Percentiles rank a stretch among this genome's conserved stretches.
These are phyloP conservation scores for Mnemiopsis leidyi DNA, from an alignment of 37 sponge, comb jelly and placozoan genomes.

Conservation along the genomic window DNA sequence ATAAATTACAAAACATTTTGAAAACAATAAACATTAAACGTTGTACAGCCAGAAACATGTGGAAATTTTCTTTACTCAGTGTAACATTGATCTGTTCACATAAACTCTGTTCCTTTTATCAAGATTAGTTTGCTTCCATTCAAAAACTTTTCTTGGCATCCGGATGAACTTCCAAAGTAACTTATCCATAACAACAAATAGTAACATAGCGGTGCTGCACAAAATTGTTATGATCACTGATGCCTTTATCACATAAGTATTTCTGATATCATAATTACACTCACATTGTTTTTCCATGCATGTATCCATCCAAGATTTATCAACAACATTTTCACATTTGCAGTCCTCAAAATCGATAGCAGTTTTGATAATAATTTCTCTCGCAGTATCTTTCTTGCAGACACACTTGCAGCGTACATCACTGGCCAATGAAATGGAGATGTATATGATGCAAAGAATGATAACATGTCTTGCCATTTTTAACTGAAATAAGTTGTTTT, in stretches of 20 bases:
- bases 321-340: slow-evolving; percentile 53
- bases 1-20: too few species aligned
- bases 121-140: slow-evolving; percentile 57
- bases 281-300: slow-evolving; percentile 20
- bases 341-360: slow-evolving; percentile 46
- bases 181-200: slow-evolving; percentile 6
- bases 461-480: not conserved
- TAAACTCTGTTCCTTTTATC: slow-evolving; percentile 63
- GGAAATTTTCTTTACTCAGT: too few species aligned
- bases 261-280: slow-evolving; percentile 56
- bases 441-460: not conserved
- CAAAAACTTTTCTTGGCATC: slow-evolving; percentile 64
- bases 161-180: slow-evolving; percentile 27
- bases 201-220: not conserved
- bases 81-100: slow-evolving; percentile 58
- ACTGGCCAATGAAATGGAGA: not conserved
- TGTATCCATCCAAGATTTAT: slow-evolving; percentile 19
- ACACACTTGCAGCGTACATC: slow-evolving; percentile 64
- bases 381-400: slow-evolving; percentile 2
- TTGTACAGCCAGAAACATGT: too few species aligned
- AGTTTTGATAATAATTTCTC: slow-evolving; percentile 31
- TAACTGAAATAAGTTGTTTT: too few species aligned
- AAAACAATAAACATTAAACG: too few species aligned
- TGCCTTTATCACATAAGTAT: slow-evolving; percentile 26
- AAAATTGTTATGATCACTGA: slow-evolving; percentile 25